Percentiles rank a stretch among this genome's conserved stretches.
phyloP scores from a whole-genome alignment of 2,888 invertebrate species.

The Drosophila kuntzei region DNA sequence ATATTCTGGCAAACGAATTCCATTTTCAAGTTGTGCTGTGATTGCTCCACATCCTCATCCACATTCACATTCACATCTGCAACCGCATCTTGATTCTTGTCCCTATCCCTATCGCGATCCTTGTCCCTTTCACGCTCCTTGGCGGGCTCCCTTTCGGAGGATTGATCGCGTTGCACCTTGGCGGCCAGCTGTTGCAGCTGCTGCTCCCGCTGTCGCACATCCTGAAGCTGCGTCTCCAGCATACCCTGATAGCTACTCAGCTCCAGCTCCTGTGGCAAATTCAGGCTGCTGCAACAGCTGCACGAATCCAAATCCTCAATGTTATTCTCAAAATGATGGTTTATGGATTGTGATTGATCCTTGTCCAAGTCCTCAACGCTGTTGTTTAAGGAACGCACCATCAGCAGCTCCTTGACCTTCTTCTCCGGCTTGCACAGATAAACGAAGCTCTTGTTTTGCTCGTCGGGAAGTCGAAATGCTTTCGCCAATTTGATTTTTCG shows the following conservation, averaged over 20 bases:
- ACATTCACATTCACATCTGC: neutral
- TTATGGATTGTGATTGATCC: constrained; percentile 10
- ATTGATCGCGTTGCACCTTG: constrained; percentile 3
- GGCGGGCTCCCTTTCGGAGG: neutral
- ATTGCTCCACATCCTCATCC: neutral
- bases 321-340: neutral
- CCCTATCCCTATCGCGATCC: neutral
- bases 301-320: neutral
- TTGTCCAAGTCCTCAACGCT: constrained; percentile 45
- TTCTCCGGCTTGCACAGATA: constrained; percentile 62
- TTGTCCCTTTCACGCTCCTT: neutral
- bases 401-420: constrained; percentile 59
- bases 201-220: constrained; percentile 26
- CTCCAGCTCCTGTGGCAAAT: neutral
- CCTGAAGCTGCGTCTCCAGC: constrained; percentile 22
- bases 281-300: constrained; percentile 22
- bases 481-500: constrained; percentile 35
- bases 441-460: constrained; percentile 64
- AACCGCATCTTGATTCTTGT: neutral
- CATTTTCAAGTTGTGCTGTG: constrained; percentile 52
- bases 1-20: constrained; percentile 78
- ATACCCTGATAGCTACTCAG: too few relatives aligned
- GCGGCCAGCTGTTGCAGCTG: constrained; percentile 16
- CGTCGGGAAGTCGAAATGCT: constrained; percentile 34
- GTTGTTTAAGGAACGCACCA: constrained; percentile 49